phyloP scores from a whole-genome alignment of 1,140 invertebrate genomes.

The Zaprionus taronus region DNA sequence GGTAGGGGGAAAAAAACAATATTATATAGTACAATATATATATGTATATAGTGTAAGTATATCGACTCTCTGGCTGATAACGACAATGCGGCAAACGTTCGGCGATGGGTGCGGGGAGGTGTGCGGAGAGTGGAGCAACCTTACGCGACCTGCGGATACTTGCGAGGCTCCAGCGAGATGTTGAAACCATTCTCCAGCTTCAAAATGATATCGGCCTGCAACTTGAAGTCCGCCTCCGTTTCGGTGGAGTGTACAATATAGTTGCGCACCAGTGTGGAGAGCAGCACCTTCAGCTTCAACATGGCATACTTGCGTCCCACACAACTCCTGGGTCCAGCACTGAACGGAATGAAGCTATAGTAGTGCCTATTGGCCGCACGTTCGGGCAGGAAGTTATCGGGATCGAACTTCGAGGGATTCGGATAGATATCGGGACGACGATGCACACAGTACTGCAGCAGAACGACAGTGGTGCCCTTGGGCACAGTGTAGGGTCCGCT shows the following conservation, averaged over 20 bases:
- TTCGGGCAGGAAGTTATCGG: conserved; percentile 96
- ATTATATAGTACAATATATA: conserved; percentile 10
- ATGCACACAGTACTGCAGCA: conserved; percentile 90
- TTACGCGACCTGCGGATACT: conserved; percentile 60
- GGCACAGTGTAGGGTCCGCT: conserved; percentile 83
- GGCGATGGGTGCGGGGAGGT: not conserved
- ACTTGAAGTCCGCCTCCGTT: conserved; percentile 89
- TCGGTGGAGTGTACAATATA: conserved; percentile 89
- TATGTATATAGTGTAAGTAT: not conserved
- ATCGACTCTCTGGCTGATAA: conserved; percentile 68
- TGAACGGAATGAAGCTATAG: conserved; percentile 95
- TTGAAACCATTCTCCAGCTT: conserved; percentile 87
- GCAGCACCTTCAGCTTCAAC: conserved; percentile 93
- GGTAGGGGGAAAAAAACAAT: conserved; percentile 14
- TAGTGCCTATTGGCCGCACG: conserved; percentile 91
- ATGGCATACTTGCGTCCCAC: conserved; percentile 93
- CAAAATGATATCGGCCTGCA: conserved; percentile 93
- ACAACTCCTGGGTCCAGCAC: conserved; percentile 93
- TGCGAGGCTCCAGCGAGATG: conserved; percentile 71
- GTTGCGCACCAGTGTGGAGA: conserved; percentile 93
- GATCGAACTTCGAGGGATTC: conserved; percentile 94
- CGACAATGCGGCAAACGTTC: conserved; percentile 20
- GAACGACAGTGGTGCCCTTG: conserved; percentile 88
- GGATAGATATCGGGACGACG: conserved; percentile 91
- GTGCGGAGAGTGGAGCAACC: not conserved